phyloP scores from a whole-genome alignment of 2,113 vertebrate genomes.

The Carassius auratus region DNA sequence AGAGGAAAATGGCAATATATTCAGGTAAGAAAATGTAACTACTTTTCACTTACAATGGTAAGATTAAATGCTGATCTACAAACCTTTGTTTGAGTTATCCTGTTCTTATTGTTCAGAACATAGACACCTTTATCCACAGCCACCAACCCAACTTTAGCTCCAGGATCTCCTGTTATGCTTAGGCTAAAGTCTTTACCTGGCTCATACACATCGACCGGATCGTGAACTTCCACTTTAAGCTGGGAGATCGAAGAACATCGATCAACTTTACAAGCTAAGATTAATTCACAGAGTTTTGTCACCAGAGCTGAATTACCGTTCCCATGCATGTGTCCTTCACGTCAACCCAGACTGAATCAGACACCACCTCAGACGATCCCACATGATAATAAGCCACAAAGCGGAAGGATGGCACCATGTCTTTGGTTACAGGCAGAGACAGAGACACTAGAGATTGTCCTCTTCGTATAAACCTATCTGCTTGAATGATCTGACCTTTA shows the following conservation, averaged over 20 bases:
- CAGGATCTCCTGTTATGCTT: conserved; percentile 66
- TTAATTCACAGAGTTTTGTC: not conserved
- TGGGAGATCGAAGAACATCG: conserved; percentile 42
- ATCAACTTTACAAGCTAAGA: not conserved
- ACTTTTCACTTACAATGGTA: not conserved
- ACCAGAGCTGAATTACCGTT: conserved; percentile 60
- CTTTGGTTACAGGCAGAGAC: conserved; percentile 58
- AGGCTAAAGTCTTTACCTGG: conserved; percentile 53
- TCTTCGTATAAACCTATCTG: conserved; percentile 27
- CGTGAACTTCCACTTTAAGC: conserved; percentile 64
- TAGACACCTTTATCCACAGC: conserved; percentile 73
- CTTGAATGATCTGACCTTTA: conserved; percentile 73
- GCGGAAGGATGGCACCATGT: too few species aligned
- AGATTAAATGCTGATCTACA: not conserved
- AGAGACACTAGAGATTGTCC: conserved; percentile 71
- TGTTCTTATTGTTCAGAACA: conserved; percentile 66
- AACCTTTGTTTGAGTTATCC: conserved; percentile 73
- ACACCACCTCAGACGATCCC: conserved; percentile 73
- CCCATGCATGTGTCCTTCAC: conserved; percentile 72
- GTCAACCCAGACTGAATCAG: conserved; percentile 79
- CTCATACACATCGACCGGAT: conserved; percentile 2
- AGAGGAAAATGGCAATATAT: not conserved
- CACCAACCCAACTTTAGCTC: conserved; percentile 68
- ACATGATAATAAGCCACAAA: too few species aligned
- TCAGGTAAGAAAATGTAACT: not conserved